phyloP scores from a whole-genome alignment of 2,797 vertebrate genomes.

The Xenops minutus region DNA sequence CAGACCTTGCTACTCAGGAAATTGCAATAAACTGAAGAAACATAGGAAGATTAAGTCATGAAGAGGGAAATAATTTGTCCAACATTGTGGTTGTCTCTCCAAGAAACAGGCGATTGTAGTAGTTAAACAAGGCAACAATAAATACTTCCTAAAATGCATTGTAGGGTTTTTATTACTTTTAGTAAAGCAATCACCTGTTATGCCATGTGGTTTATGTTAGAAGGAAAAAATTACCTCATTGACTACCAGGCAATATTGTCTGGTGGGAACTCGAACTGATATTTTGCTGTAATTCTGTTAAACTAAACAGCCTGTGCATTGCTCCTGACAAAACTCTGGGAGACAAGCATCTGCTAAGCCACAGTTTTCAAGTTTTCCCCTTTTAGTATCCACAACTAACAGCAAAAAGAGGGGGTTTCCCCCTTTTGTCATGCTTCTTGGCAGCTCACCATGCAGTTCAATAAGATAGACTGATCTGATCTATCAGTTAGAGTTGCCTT shows the following conservation, averaged over 20 bases:
- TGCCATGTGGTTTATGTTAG: not conserved
- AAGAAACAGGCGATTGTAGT: not conserved
- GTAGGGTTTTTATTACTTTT: not conserved
- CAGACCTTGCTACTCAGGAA: not conserved
- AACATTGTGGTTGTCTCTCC: not conserved
- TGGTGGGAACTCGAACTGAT: not conserved
- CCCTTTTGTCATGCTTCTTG: not conserved
- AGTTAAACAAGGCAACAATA: not conserved
- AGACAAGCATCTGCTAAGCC: not conserved
- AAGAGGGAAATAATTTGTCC: not conserved
- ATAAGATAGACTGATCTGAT: not conserved
- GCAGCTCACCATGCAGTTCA: not conserved
- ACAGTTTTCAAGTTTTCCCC: not conserved
- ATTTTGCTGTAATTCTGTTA: not conserved
- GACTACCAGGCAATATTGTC: not conserved
- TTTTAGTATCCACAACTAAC: not conserved
- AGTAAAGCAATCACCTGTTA: not conserved
- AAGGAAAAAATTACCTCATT: not conserved
- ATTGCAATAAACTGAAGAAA: not conserved
- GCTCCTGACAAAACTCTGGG: not conserved
- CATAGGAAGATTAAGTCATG: not conserved
- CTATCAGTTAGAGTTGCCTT: not conserved
- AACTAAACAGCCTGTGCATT: not conserved
- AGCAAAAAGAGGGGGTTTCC: rapidly evolving
- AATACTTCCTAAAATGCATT: not conserved